Evolutionary conservation across 2,888 invertebrate species (phyloP).

Genomic region (Mayetiola destructor): DNA sequence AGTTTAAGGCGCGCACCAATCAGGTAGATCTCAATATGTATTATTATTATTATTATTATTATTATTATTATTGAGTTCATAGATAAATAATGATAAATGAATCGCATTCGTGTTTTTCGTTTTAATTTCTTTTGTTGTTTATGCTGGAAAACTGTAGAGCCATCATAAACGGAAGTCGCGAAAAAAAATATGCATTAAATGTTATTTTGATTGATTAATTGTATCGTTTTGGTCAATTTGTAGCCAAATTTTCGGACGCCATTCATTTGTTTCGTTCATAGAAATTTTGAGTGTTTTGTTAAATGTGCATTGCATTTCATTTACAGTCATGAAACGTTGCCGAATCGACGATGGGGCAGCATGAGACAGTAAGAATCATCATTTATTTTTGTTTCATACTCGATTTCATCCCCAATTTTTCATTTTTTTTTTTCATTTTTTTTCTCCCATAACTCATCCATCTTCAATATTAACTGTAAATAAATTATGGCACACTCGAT

Average conservation of each 20-base stretch:
- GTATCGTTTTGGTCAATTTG: neutral
- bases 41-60: too few species aligned
- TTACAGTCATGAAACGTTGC: slow-evolving; percentile 43
- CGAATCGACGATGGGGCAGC: slow-evolving; percentile 49
- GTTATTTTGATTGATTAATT: neutral
- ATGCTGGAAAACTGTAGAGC: neutral
- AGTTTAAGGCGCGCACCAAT: slow-evolving; percentile 67
- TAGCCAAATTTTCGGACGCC: neutral
- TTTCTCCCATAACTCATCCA: neutral
- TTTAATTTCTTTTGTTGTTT: neutral
- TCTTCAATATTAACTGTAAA: too few species aligned
- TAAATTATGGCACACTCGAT: too few species aligned
- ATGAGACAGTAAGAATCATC: slow-evolving; percentile 43
- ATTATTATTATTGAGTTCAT: too few species aligned
- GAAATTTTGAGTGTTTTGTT: slow-evolving; percentile 20
- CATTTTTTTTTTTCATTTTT: slow-evolving; percentile 13
- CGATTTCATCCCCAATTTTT: slow-evolving; percentile 13
- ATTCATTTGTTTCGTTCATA: neutral
- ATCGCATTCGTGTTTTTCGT: neutral
- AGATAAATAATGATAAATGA: too few species aligned
- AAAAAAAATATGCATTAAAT: neutral
- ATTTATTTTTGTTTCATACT: slow-evolving; percentile 15
- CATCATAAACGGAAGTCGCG: neutral
- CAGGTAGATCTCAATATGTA: slow-evolving; percentile 40
- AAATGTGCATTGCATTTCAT: slow-evolving; percentile 23